phyloP scores from a whole-genome alignment of 1,140 invertebrate species.

The Lepidotrigona ventralis region DNA sequence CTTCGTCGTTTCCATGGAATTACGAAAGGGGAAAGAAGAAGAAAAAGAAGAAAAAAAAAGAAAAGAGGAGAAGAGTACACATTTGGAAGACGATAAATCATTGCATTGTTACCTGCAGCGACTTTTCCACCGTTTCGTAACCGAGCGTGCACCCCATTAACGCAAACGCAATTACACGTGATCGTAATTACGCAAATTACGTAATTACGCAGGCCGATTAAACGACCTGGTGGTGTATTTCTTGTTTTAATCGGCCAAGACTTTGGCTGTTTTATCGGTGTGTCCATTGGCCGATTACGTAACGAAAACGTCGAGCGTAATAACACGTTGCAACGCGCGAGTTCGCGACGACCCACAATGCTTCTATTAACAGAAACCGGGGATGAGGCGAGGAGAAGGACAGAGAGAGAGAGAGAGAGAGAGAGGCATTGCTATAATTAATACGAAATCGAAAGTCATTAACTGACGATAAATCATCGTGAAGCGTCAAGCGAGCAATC shows the following conservation, averaged over 20 bases:
- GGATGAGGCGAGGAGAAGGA: not conserved
- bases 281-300: slow-evolving; percentile 9
- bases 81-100: slow-evolving; percentile 11
- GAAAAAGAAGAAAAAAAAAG: not conserved
- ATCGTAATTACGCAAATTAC: not conserved
- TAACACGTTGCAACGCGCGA: not conserved
- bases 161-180: not conserved
- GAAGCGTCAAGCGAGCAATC: slow-evolving; percentile 52
- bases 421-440: slow-evolving; percentile 53
- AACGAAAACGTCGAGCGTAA: slow-evolving; percentile 27
- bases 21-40: not conserved
- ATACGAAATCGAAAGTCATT: slow-evolving; percentile 65
- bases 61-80: not conserved
- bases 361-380: slow-evolving; percentile 32
- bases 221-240: not conserved
- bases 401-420: not conserved
- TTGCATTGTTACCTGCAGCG: not conserved
- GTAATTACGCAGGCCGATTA: not conserved
- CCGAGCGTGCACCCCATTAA: not conserved
- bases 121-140: slow-evolving; percentile 19
- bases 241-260: slow-evolving; percentile 1
- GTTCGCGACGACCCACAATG: not conserved
- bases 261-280: slow-evolving; percentile 8
- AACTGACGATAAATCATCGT: slow-evolving; percentile 60
- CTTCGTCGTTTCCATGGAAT: not conserved